These are phyloP conservation scores for Butorides virescens DNA, from an alignment of 2,113 vertebrate species.

Conservation along the genomic window DNA sequence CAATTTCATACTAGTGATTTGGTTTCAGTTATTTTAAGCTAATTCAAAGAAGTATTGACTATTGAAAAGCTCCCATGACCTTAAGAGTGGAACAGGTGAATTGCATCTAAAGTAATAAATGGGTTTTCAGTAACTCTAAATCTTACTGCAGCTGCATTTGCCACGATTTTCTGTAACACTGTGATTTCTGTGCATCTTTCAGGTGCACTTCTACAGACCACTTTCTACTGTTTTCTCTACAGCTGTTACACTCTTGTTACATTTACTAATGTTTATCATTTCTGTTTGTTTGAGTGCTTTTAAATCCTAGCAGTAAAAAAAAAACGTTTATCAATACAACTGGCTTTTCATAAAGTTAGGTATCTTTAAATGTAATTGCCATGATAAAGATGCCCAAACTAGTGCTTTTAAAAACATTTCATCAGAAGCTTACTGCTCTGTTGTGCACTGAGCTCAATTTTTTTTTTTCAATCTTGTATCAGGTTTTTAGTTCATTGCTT, in stretches of 20 bases:
- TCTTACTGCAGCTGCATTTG: background rate
- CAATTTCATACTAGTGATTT: background rate
- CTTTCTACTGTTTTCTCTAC: background rate
- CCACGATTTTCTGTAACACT: rapidly evolving
- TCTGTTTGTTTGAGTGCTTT: background rate
- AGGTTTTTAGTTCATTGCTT: background rate
- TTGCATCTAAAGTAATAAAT: background rate
- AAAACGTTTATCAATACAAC: rapidly evolving
- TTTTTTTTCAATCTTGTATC: background rate
- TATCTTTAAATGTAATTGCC: background rate
- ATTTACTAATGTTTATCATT: background rate
- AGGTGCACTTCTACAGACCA: rapidly evolving
- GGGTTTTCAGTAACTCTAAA: background rate
- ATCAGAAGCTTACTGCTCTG: background rate
- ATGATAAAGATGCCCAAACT: background rate
- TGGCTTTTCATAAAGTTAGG: background rate
- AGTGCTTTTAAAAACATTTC: background rate
- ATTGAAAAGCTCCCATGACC: background rate
- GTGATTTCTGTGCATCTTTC: background rate
- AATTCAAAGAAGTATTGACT: background rate
- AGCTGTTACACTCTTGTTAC: background rate
- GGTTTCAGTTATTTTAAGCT: background rate
- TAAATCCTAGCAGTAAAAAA: background rate
- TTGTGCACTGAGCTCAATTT: background rate
- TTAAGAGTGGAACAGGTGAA: background rate